phyloP scores from a whole-genome alignment of 1,140 invertebrate genomes.

The Pachyrhynchus sulphureomaculatus region DNA sequence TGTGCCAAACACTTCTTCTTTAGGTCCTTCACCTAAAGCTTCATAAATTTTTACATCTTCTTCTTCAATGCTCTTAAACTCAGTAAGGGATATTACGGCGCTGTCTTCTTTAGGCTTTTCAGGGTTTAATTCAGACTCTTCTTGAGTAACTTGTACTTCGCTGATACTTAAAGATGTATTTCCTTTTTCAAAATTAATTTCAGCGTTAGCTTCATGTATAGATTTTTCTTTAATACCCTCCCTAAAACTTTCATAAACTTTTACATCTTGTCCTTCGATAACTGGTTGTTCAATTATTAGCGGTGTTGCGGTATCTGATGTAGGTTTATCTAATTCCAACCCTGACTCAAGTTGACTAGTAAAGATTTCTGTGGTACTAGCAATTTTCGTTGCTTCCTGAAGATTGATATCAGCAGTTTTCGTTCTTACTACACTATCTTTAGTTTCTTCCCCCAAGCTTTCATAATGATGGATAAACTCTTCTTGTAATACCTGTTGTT shows the following conservation, averaged over 20 bases:
- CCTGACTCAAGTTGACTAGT: conserved; percentile 9
- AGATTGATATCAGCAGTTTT: conserved; percentile 25
- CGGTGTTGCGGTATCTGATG: background rate
- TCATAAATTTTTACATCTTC: conserved; percentile 27
- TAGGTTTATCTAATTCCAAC: conserved; percentile 8
- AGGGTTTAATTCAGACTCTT: background rate
- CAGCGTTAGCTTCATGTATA: conserved; percentile 2
- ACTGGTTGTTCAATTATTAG: conserved; percentile 8
- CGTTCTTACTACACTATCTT: conserved; percentile 30
- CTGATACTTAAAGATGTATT: background rate
- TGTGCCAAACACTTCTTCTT: background rate
- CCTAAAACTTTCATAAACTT: conserved; percentile 12
- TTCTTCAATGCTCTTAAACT: background rate
- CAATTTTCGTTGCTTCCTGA: conserved; percentile 8
- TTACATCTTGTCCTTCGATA: conserved; percentile 16
- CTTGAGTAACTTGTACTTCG: conserved; percentile 13
- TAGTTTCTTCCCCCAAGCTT: conserved; percentile 10
- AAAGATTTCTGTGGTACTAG: conserved; percentile 9
- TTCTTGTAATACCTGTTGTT: conserved; percentile 17
- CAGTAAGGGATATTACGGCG: background rate
- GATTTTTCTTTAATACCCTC: background rate
- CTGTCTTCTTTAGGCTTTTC: conserved; percentile 5
- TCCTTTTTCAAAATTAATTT: conserved; percentile 20
- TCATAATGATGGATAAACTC: conserved; percentile 25
- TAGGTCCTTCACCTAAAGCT: conserved; percentile 8